Conservation (phyloP, 1,140 invertebrate species). For the Ooceraea biroi region DNA sequence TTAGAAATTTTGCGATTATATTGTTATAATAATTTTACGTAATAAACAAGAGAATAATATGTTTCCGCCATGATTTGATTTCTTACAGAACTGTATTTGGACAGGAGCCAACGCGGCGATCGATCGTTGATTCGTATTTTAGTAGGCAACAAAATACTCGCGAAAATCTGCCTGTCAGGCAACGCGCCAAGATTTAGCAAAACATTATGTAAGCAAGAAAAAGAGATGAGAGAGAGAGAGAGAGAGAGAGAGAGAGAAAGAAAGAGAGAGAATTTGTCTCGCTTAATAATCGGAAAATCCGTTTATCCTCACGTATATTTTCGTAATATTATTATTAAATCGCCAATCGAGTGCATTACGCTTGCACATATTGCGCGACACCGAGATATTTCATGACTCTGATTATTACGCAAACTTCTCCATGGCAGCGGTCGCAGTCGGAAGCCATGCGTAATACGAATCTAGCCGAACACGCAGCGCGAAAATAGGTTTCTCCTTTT, state of each 20-base stretch:
- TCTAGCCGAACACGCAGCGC: background rate
- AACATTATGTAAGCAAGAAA: slow-evolving; percentile 15
- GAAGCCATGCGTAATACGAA: background rate
- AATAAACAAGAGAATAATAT: background rate
- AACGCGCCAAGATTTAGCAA: slow-evolving; percentile 5
- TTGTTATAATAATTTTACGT: background rate
- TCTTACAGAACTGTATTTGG: slow-evolving; percentile 25
- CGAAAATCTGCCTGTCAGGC: slow-evolving; percentile 18
- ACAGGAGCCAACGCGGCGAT: background rate
- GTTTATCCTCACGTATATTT: too few species aligned
- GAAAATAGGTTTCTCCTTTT: slow-evolving; percentile 4
- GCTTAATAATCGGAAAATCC: slow-evolving; percentile 10
- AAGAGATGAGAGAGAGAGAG: background rate
- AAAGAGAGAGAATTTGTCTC: background rate
- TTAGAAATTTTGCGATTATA: slow-evolving; percentile 1
- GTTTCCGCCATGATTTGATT: background rate
- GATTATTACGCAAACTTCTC: background rate
- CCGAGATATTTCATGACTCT: background rate
- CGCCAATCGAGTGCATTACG: background rate
- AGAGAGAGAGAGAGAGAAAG: background rate
- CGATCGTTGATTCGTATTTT: slow-evolving; percentile 36
- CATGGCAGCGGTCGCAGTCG: background rate
- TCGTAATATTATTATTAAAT: background rate
- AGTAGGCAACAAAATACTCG: slow-evolving; percentile 6
- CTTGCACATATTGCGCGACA: background rate